These are phyloP conservation scores for Prosopocoilus inquinatus DNA, from an alignment of 2,888 invertebrate genomes.

Conservation along the genomic window DNA sequence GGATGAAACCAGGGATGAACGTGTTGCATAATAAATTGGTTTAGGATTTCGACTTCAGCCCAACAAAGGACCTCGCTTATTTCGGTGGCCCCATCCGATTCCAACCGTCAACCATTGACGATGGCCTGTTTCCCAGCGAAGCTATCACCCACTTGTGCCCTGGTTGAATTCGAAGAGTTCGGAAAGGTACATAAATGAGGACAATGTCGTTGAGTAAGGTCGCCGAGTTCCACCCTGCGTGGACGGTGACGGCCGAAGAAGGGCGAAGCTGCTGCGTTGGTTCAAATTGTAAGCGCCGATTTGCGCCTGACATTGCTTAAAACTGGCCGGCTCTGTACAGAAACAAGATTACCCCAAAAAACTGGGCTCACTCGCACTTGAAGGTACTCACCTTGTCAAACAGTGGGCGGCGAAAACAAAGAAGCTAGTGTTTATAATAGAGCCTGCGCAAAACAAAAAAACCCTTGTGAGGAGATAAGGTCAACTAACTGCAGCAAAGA, in stretches of 20 bases:
- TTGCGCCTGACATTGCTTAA: conserved; percentile 33
- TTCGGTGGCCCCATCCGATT: conserved; percentile 30
- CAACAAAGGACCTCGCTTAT: conserved; percentile 12
- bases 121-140: conserved; percentile 46
- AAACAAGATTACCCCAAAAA: background rate
- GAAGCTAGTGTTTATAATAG: conserved; percentile 51
- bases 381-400: conserved; percentile 14
- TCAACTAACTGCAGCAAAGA: conserved; percentile 20
- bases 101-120: conserved; percentile 55
- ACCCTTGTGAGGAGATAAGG: conserved; percentile 29
- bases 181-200: conserved; percentile 10
- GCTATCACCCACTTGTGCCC: conserved; percentile 32
- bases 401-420: conserved; percentile 58
- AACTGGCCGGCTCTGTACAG: conserved; percentile 44
- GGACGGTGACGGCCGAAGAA: conserved; percentile 19
- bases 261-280: conserved; percentile 30
- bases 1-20: conserved; percentile 47
- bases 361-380: background rate
- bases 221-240: conserved; percentile 8
- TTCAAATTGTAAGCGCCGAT: conserved; percentile 39
- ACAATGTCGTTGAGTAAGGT: conserved; percentile 15
- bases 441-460: conserved; percentile 56
- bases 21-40: conserved; percentile 45
- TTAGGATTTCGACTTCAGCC: conserved; percentile 9
- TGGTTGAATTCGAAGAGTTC: conserved; percentile 11